Evolutionary conservation across 2,888 invertebrate species (phyloP), one percentile per base, ranked within the genome.

Genomic region (Gnatocerus cornutus): DNA sequence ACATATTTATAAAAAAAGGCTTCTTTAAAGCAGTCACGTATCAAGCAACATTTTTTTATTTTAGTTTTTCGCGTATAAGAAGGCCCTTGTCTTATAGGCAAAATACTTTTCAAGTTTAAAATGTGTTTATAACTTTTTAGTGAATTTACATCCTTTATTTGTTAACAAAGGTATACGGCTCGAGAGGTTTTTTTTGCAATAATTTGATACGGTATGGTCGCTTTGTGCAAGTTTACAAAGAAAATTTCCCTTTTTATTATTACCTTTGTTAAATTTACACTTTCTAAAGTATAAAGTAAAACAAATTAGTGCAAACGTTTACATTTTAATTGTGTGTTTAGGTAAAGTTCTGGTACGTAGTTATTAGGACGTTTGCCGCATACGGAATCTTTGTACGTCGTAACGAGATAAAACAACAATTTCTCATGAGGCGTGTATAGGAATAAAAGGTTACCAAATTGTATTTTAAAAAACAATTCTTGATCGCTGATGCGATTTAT

Each of bases 401-500:
- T 21, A 4, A 21, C 4, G 21, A 21, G 4, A 21, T 21, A 6
- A 33, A 33, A 33, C 33, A 33, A 33, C 33, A n/a, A n/a, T 7
- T 7, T 33, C 33, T 33, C 33, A 33, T 33, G 7, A 21, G 4
- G 21, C 21, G 21, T 21, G 4, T 21, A 21, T 21, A 4, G 21
- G 21, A 33, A 33, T 33, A 33, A 33, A 33, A 33, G 2, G n/a
- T n/a, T n/a, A 33, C 33, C 7, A 33, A 33, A 33, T 33, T 33
- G 1, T n/a, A 33, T 33, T 33, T n/a, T 21, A 21, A n/a, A 33
- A 16, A 12, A 16, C 43, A 41, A 43, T 16, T 56, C 16, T 16
- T 56, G 43, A 56, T 56, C 56, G 43, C 37, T 56, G 56, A 56
- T 56, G 41, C 39, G 55, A 2, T 43, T 1, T n/a, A 12, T 43